Evolutionary conservation across 2,888 invertebrate genomes (phyloP).

Genomic region (Drosophila nr. perissopoda): DNA sequence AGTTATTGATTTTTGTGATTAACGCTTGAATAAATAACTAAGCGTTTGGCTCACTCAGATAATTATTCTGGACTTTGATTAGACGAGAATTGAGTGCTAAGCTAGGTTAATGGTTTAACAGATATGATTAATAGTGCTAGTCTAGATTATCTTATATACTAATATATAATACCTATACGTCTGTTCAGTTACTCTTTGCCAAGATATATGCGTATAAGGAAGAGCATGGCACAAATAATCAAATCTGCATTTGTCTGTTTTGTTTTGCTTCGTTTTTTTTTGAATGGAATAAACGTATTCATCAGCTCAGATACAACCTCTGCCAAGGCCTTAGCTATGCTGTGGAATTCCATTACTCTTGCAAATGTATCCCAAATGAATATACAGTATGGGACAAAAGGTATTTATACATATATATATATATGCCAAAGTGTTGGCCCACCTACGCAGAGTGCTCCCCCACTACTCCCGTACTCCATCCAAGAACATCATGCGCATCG

Average conservation of each 20-base stretch:
- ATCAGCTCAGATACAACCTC: neutral
- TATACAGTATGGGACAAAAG: neutral
- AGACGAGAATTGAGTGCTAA: neutral
- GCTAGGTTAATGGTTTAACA: neutral
- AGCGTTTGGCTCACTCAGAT: neutral
- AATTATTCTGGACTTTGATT: neutral
- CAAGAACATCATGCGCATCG: neutral
- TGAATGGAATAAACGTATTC: neutral
- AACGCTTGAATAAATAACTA: neutral
- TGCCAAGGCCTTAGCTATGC: too few species aligned
- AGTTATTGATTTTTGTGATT: neutral
- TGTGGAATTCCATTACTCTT: conserved; percentile 1
- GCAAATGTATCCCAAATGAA: neutral
- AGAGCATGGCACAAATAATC: neutral
- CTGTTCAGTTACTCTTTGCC: neutral
- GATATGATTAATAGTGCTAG: too few species aligned
- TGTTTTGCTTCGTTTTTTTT: neutral
- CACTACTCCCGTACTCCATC: neutral
- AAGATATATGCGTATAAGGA: neutral
- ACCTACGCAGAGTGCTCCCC: neutral
- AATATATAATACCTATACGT: too few species aligned
- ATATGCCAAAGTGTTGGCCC: conserved; percentile 5
- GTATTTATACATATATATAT: neutral
- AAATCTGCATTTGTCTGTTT: neutral
- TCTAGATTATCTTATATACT: neutral